Evolutionary conservation across 1,140 invertebrate genomes (phyloP), one percentile per base, ranked within the genome.

Genomic region (Drosophila sulfurigaster): DNA sequence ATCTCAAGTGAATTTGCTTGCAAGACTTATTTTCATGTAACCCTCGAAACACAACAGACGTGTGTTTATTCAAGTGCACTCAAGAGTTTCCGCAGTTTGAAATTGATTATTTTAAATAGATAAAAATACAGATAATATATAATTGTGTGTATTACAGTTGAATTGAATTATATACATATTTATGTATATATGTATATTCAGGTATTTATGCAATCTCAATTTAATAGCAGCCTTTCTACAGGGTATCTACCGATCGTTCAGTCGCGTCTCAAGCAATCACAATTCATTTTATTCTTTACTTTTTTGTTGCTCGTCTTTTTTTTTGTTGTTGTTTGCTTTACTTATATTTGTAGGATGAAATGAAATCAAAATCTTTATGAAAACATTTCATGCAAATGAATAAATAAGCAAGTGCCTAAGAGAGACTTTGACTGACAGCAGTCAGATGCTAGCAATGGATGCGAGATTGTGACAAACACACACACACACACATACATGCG

Each of bases 331-430:
- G 43, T 57, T 56, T 35, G 63, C 11, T 28, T 49, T 25, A 41
- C 46, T 45, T 28, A 35, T 35, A 65, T 71, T 63, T 64, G 59
- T 60, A 8, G 10, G 35, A n/a, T 48, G 38, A 72, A 87, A 82
- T 82, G 68, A 87, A 86, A 86, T 86, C 82, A 87, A 77, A 85
- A 86, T 86, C 82, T 71, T 87, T 86, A 79, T 76, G 78, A 87
- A 87, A 82, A 82, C 79, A 86, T 87, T 81, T 86, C 81, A 86
- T 87, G 82, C 79, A 86, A 86, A 86, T 86, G 79, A 86, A 86
- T 79, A 86, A 86, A 79, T 87, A 87, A 82, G 82, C 75, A 75
- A 83, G 81, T 78, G 81, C 56, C 67, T 67, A 67, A 67, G 35
- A 43, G 63, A 51, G 63, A 58, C 64, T 67, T 67, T 73, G 64